phyloP scores from a whole-genome alignment of 1,140 invertebrate species.

The Hermetia illucens region DNA sequence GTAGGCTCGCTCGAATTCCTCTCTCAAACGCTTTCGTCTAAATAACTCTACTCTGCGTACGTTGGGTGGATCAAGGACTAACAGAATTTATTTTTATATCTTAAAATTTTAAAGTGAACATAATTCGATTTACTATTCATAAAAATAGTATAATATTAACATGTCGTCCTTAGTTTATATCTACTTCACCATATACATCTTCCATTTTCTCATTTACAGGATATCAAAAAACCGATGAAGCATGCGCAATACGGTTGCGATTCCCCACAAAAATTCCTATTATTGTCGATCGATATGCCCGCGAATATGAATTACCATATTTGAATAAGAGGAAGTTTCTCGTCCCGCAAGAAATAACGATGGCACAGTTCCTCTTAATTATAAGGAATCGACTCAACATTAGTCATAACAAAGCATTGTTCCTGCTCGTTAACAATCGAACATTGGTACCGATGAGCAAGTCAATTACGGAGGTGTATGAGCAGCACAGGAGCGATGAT shows the following conservation, averaged over 20 bases:
- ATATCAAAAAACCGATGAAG: conserved; percentile 35
- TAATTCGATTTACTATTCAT: no score
- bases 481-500: conserved; percentile 56
- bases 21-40: no score
- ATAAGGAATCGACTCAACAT: conserved; percentile 44
- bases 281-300: conserved; percentile 56
- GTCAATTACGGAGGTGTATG: conserved; percentile 66
- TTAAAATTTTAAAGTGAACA: no score
- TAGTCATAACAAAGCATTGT: conserved; percentile 50
- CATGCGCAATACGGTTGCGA: conserved; percentile 39
- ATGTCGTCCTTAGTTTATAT: no score
- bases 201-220: no score
- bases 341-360: conserved; percentile 63
- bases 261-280: conserved; percentile 48
- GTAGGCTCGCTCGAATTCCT: no score
- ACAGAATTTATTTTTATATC: no score
- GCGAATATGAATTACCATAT: conserved; percentile 49
- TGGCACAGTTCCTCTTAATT: conserved; percentile 64
- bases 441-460: conserved; percentile 43
- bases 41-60: no score
- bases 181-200: no score
- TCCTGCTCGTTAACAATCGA: conserved; percentile 66
- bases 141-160: no score
- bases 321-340: conserved; percentile 65
- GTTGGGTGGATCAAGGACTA: no score